Base-by-base conservation (phyloP, 2,113 vertebrate genomes). In the Ovibos moschatus region DNA sequence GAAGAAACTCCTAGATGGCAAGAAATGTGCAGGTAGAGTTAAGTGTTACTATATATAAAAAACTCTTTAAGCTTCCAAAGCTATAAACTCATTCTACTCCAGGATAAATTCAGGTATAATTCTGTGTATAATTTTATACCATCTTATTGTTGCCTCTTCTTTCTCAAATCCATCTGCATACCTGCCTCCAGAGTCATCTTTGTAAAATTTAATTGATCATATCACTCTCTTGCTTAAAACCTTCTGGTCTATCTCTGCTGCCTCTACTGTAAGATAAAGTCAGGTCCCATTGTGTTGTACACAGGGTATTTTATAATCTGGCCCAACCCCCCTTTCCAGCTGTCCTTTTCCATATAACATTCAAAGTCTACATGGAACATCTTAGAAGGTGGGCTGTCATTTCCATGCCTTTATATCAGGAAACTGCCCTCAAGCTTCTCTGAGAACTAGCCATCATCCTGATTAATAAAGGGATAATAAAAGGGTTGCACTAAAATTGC, bases 1-100 rank as follows among this genome's bases (percentile, higher is more conserved):
- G 95, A 98, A 98, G 98, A 98, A 97, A 55, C 51, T 98, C 95
- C 98, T 99, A 33, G 97, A 83, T 97, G 97, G 36, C 21, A 96
- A 98, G 57, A 97, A 96, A 95, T 50, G 91, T n/a, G 15, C 11
- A 82, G 27, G 13, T 36, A 58, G 36, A 57, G 23, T 76, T 90
- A 93, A 95, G n/a, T 82, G 21, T 74, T 87, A 62, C 12, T 58
- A 51, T 85, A 71, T 43, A 60, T 82, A 51, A 79, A 94, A 89
- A 93, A 83, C 8, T 28, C 28, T 43, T 43, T 60, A 50, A 64
- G 43, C 71, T 94, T 89, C 71, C 8, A 91, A 90, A 83, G 40
- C 78, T 57, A 30, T n/a, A n/a, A 95, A 95, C 5, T n/a, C 10
- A 87, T 57, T 74, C 43, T 53, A 25, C 60, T 76, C 94, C 33